Conservation (phyloP, 2,797 vertebrate genomes). For the Leptodactylus fallax region DNA sequence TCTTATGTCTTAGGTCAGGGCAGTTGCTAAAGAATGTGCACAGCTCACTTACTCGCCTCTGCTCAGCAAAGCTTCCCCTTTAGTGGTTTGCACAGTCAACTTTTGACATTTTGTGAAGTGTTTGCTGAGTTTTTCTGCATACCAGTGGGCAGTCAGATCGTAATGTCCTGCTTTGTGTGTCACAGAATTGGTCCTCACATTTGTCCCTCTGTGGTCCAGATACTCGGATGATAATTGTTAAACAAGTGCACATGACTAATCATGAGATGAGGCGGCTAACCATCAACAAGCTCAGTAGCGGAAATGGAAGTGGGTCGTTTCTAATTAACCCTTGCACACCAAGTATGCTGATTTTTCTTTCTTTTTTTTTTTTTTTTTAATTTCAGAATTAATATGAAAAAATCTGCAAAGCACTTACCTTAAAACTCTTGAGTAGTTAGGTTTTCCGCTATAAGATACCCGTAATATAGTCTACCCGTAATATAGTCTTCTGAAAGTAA, state of each 20-base stretch:
- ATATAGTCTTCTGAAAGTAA: too few species aligned
- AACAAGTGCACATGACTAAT: conserved; percentile 43
- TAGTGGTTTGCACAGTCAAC: background rate
- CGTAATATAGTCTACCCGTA: too few species aligned
- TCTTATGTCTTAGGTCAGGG: background rate
- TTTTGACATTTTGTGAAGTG: conserved; percentile 20
- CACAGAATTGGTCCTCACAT: conserved; percentile 13
- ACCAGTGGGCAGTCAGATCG: conserved; percentile 11
- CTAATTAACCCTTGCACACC: conserved; percentile 19
- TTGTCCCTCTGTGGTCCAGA: conserved; percentile 29
- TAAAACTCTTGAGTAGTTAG: too few species aligned
- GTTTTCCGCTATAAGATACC: too few species aligned
- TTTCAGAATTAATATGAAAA: background rate
- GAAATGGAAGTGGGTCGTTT: conserved; percentile 34
- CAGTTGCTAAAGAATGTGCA: background rate
- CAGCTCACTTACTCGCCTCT: background rate
- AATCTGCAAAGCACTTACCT: background rate
- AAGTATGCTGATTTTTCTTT: background rate
- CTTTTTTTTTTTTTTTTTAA: background rate
- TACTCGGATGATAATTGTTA: conserved; percentile 9
- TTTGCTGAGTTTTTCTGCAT: conserved; percentile 33
- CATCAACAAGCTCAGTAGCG: background rate
- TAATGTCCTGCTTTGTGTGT: background rate
- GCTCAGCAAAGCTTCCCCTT: conserved; percentile 11
- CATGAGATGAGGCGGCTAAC: conserved; percentile 38